Percentiles rank a stretch among this genome's conserved stretches.
phyloP scores from a whole-genome alignment of 2,113 vertebrate genomes.

The Kryptolebias marmoratus region DNA sequence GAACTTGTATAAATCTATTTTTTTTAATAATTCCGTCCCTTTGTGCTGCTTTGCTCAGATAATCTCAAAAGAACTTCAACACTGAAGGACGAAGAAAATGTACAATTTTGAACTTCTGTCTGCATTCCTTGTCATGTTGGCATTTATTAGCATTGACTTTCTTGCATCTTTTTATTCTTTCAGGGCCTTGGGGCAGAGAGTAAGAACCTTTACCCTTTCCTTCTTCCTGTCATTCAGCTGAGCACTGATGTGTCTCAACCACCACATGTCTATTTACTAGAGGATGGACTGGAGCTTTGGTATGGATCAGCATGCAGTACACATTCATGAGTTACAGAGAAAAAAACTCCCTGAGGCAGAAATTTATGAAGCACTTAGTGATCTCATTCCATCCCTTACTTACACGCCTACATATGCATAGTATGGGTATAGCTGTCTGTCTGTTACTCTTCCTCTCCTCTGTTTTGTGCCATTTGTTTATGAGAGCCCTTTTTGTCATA shows the following conservation, averaged over 20 bases:
- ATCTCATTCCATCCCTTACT: conserved; percentile 20
- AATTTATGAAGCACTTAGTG: conserved; percentile 18
- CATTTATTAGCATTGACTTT: conserved; percentile 26
- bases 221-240: conserved; percentile 96
- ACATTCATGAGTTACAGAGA: background rate
- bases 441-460: background rate
- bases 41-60: background rate
- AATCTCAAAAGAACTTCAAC: conserved; percentile 2
- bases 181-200: conserved; percentile 95
- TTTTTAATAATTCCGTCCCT: background rate
- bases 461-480: background rate
- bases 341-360: conserved; percentile 8
- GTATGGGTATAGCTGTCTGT: conserved; percentile 8
- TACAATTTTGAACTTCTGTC: background rate
- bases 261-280: conserved; percentile 97
- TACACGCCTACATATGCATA: conserved; percentile 13
- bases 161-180: conserved; percentile 36
- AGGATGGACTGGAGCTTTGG: conserved; percentile 98
- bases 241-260: conserved; percentile 97
- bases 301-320: conserved; percentile 69
- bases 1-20: conserved; percentile 10
- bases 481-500: conserved; percentile 4
- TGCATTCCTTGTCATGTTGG: conserved; percentile 37
- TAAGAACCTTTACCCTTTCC: conserved; percentile 95
- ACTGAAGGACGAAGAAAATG: conserved; percentile 2